phyloP scores from a whole-genome alignment of 2,113 vertebrate genomes.

The Misgurnus anguillicaudatus region DNA sequence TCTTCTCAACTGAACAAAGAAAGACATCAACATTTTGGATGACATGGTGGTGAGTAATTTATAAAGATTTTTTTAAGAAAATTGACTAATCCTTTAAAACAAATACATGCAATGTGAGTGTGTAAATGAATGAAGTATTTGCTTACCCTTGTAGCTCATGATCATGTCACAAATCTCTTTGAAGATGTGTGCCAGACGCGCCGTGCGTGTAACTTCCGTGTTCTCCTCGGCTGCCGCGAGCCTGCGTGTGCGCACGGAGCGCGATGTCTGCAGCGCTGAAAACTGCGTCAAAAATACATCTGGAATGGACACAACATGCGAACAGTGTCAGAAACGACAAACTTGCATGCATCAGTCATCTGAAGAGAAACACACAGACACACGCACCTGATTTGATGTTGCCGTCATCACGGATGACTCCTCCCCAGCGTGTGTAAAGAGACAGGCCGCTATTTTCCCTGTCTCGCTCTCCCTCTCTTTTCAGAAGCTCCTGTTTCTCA shows the following conservation, averaged over 20 bases:
- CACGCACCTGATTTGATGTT: slow-evolving; percentile 95
- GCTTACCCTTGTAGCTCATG: slow-evolving; percentile 91
- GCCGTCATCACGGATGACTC: slow-evolving; percentile 92
- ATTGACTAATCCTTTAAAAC: too few relatives aligned
- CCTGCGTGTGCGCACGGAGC: slow-evolving; percentile 92
- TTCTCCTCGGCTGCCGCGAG: slow-evolving; percentile 95
- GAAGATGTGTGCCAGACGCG: slow-evolving; percentile 96
- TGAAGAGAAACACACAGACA: background rate
- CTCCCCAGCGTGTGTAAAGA: slow-evolving; percentile 89
- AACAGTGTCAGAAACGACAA: background rate
- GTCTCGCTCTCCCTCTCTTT: slow-evolving; percentile 80
- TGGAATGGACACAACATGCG: slow-evolving; percentile 63
- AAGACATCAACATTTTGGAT: too few relatives aligned
- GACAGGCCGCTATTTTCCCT: slow-evolving; percentile 74
- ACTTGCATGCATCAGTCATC: background rate
- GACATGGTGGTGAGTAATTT: too few relatives aligned
- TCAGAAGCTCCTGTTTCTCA: slow-evolving; percentile 92
- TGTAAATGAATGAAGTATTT: background rate
- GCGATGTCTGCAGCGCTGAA: slow-evolving; percentile 93
- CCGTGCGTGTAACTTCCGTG: slow-evolving; percentile 92
- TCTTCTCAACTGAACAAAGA: too few relatives aligned
- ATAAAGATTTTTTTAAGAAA: too few relatives aligned
- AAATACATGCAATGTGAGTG: background rate
- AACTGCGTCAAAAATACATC: slow-evolving; percentile 99
- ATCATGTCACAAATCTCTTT: slow-evolving; percentile 99